Conservation (phyloP, 2,888 invertebrate species). For the Scrobipalpa atriplicella region DNA sequence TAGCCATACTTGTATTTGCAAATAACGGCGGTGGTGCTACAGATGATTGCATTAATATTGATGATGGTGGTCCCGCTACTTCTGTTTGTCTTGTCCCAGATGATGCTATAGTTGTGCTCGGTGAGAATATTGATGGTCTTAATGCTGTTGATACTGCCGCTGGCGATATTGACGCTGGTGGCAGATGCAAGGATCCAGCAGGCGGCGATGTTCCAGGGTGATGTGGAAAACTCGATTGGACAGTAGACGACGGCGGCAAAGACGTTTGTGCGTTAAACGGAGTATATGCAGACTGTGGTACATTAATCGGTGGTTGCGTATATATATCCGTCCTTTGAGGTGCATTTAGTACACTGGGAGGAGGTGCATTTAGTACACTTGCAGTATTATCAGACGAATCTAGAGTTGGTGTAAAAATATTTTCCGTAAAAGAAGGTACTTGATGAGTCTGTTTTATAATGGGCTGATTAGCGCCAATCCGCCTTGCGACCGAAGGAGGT, state of each 20-base stretch:
- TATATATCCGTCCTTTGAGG: neutral
- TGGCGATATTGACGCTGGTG: neutral
- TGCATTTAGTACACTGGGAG: neutral
- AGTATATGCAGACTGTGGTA: conserved; percentile 9
- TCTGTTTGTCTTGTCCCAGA: conserved; percentile 7
- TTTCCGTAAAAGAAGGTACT: conserved; percentile 44
- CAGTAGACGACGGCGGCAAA: neutral
- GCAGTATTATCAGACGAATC: conserved; percentile 1
- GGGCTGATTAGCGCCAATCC: conserved; percentile 64
- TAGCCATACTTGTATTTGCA: neutral
- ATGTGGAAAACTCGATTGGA: neutral
- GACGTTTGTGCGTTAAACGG: conserved; percentile 19
- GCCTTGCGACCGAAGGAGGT: conserved; percentile 73
- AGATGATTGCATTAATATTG: conserved; percentile 27
- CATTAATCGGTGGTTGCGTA: neutral
- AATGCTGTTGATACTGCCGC: neutral
- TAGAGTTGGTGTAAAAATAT: conserved; percentile 60
- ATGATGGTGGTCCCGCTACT: conserved; percentile 17
- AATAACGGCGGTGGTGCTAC: conserved; percentile 22
- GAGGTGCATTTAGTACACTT: no score
- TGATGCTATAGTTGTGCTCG: conserved; percentile 9
- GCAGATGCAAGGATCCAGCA: neutral
- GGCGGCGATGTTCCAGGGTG: neutral
- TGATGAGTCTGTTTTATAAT: conserved; percentile 56
- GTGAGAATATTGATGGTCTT: neutral